Base-by-base conservation (phyloP, 35 echinoderm and acorn worm genomes). In the Amphiura filiformis region DNA sequence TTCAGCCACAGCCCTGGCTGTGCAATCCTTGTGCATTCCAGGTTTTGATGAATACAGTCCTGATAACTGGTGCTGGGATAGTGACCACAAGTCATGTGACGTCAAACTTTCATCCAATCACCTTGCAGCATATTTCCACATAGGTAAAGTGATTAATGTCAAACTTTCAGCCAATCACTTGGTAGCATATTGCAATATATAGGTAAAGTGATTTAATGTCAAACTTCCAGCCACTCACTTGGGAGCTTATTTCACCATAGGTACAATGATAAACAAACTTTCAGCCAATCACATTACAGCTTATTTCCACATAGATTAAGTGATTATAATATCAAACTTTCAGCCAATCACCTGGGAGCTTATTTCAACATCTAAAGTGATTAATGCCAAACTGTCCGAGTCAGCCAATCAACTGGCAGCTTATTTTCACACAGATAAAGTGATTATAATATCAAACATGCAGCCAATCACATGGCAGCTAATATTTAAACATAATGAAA, bases 31-130 rank as follows among this genome's bases (percentile, higher is more conserved):
- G 4, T 34, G 65, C 15, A 36, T 89, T 42, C 78, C 78, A 3
- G 56, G 75, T 0, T 81, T 56, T 57, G 42, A 80, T 3, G 87
- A 89, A 65, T 89, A 89, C 35, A 39, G 92, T 65, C 56, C 75
- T 39, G 92, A 97, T 39, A 93, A 89, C 78, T 97, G 95, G 95
- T 85, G 89, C 3, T 97, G 95, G 95, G 89, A 93, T 86, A 31
- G 34, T 9, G 36, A 86, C 23, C 83, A 91, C 39, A 97, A 93
- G 34, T 97, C 95, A 7, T 91, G 83, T 23, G 95, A 97, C 35
- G 89, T 94, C 18, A 40, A 78, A 13, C 35, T 97, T 26, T 89
- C 87, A 18, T 23, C 87, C 44, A 89, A 89, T 81, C 87, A 89
- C 0, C 38, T 89, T 56, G 87, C 87, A 61, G 87, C 87, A 64